Conservation (phyloP, 2,113 vertebrate species). For the Lagopus muta region DNA sequence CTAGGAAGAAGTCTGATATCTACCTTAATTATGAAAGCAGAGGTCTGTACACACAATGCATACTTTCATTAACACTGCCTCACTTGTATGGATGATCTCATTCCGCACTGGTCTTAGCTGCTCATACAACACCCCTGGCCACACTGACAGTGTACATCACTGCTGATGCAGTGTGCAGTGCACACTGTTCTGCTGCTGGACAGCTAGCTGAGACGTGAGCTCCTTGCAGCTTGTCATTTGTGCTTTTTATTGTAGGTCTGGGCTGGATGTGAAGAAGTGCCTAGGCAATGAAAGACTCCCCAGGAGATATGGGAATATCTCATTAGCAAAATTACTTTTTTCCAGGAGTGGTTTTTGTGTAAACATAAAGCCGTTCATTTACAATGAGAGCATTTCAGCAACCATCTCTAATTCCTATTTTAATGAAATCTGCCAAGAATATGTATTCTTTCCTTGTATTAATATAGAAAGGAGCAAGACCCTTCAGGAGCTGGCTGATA, state of each 20-base stretch:
- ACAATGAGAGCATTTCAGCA: conserved; percentile 22
- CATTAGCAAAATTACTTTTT: conserved; percentile 71
- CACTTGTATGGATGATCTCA: background rate
- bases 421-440: conserved; percentile 26
- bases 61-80: background rate
- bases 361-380: conserved; percentile 63
- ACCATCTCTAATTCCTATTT: conserved; percentile 2
- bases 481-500: background rate
- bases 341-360: conserved; percentile 55
- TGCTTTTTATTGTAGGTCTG: conserved; percentile 33
- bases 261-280: conserved; percentile 34
- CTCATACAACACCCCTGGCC: background rate
- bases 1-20: background rate
- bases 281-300: conserved; percentile 50
- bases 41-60: fast-evolving
- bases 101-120: fast-evolving
- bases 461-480: conserved; percentile 1
- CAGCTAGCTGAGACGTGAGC: background rate
- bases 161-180: background rate
- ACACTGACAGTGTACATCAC: background rate
- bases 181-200: background rate
- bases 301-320: conserved; percentile 42
- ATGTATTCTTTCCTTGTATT: background rate
- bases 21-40: background rate
- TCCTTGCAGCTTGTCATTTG: background rate